phyloP scores from a whole-genome alignment of 2,888 invertebrate species.

The Cacoxenus indagator region DNA sequence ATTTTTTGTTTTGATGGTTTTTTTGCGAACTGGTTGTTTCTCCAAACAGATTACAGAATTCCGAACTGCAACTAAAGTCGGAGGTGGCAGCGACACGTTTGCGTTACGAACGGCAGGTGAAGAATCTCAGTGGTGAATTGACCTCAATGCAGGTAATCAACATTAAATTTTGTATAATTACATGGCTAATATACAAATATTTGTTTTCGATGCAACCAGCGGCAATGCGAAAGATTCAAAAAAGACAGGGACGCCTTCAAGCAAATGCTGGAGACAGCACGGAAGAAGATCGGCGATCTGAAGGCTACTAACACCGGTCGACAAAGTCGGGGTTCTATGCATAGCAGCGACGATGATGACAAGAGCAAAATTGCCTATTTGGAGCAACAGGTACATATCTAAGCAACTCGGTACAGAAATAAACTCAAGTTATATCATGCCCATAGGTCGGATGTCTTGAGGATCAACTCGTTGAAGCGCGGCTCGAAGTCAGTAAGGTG shows the following conservation, averaged over 20 bases:
- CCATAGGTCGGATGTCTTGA: slow-evolving; percentile 80
- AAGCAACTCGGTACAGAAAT: too few relatives aligned
- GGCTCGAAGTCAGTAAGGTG: slow-evolving; percentile 84
- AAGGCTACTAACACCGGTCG: slow-evolving; percentile 74
- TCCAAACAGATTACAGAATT: slow-evolving; percentile 73
- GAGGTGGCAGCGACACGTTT: slow-evolving; percentile 86
- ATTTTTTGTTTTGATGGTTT: background rate
- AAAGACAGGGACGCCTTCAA: slow-evolving; percentile 90
- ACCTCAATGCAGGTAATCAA: slow-evolving; percentile 80
- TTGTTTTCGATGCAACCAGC: slow-evolving; percentile 42
- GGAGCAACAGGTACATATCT: slow-evolving; percentile 80
- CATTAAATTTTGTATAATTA: background rate
- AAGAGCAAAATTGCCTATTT: slow-evolving; percentile 80
- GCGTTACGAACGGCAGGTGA: slow-evolving; percentile 88
- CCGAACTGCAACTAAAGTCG: slow-evolving; percentile 81
- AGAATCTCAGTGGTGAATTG: slow-evolving; percentile 84
- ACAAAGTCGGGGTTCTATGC: slow-evolving; percentile 76
- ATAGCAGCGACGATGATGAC: slow-evolving; percentile 82
- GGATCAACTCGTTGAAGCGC: slow-evolving; percentile 88
- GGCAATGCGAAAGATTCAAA: slow-evolving; percentile 78
- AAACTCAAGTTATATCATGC: too few relatives aligned
- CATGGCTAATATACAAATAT: background rate
- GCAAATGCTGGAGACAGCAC: slow-evolving; percentile 90
- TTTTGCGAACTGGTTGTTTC: background rate
- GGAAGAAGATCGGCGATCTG: slow-evolving; percentile 84